A percentile compares a stretch with the other conserved stretches of the same genome.
phyloP scores from a whole-genome alignment of 2,113 vertebrate genomes.

The Cygnus buccinator region DNA sequence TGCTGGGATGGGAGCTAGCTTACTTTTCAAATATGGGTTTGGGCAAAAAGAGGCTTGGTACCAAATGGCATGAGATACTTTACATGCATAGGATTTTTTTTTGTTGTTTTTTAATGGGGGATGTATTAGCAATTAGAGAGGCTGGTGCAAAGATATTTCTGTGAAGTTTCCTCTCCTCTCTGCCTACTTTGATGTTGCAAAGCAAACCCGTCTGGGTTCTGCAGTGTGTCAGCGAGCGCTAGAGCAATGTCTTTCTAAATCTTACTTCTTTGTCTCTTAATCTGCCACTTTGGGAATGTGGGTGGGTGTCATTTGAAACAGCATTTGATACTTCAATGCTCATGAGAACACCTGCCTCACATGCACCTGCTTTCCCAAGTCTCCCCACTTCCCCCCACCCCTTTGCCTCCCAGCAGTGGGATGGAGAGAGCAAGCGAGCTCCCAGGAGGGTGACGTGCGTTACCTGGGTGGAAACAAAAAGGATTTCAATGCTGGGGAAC shows the following conservation, averaged over 20 bases:
- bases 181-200: not conserved
- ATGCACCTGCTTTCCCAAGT: not conserved
- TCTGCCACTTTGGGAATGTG: fast-evolving
- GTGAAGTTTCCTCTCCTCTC: not conserved
- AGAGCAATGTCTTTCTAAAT: not conserved
- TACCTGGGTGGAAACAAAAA: conserved; percentile 87
- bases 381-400: not conserved
- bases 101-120: no score
- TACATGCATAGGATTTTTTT: not conserved
- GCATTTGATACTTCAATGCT: not conserved
- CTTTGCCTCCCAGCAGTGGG: not conserved
- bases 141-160: not conserved
- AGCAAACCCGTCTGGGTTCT: not conserved
- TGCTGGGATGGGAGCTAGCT: not conserved
- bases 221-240: not conserved
- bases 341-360: not conserved
- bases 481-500: conserved; percentile 79
- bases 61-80: not conserved
- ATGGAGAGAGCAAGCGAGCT: not conserved
- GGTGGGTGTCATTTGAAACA: not conserved
- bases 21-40: not conserved
- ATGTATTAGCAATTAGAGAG: not conserved
- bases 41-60: not conserved
- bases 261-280: not conserved
- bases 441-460: not conserved